These are phyloP conservation scores for Malurus elegans DNA, from an alignment of 2,113 vertebrate genomes.

Conservation along the genomic window DNA sequence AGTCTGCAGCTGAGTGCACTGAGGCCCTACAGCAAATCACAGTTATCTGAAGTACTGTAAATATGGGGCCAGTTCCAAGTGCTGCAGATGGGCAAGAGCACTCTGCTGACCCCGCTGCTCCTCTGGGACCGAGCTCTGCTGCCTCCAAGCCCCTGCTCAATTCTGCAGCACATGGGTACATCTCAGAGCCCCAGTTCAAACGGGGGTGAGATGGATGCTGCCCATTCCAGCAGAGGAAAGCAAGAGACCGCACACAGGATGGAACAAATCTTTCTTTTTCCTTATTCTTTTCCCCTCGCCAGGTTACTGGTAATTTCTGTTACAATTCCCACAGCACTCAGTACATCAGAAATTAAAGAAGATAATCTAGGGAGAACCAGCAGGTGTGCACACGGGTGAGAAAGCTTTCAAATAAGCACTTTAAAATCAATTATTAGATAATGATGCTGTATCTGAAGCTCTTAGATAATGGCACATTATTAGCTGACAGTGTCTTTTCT, in stretches of 20 bases:
- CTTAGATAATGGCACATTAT: background rate
- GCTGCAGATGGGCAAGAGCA: background rate
- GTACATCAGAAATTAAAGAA: background rate
- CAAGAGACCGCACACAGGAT: background rate
- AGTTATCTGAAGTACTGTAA: background rate
- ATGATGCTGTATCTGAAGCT: background rate
- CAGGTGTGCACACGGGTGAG: background rate
- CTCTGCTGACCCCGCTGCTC: background rate
- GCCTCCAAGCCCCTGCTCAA: background rate
- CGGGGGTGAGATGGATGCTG: background rate
- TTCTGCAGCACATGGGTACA: background rate
- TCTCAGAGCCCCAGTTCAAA: background rate
- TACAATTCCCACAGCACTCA: background rate
- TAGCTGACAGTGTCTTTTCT: background rate
- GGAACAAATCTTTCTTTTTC: background rate
- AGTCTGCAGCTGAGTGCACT: background rate
- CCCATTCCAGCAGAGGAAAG: background rate
- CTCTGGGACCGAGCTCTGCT: rapidly evolving
- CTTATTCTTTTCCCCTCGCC: background rate
- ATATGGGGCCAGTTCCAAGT: background rate
- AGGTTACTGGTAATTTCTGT: background rate
- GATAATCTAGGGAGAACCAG: background rate
- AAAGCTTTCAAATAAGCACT: background rate
- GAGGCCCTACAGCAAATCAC: background rate
- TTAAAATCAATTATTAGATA: conserved; percentile 4